phyloP scores from a whole-genome alignment of 2,113 vertebrate genomes.

The Cygnus buccinator region DNA sequence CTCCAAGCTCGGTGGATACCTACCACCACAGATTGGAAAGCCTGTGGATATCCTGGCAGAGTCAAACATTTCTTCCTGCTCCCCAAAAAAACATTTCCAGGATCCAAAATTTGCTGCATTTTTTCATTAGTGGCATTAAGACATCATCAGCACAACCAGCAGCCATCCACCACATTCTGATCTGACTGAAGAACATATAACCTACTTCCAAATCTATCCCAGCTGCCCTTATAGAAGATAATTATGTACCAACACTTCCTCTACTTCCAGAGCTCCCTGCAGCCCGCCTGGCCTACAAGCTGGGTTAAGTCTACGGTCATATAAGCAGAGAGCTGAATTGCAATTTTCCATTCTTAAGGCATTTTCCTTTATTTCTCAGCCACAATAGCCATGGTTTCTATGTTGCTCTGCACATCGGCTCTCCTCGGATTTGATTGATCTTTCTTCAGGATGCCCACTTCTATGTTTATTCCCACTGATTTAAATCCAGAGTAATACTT shows the following conservation, averaged over 20 bases:
- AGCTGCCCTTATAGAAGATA: neutral
- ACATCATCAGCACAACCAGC: neutral
- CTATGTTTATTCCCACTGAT: neutral
- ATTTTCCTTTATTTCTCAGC: neutral
- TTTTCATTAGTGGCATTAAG: neutral
- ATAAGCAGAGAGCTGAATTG: neutral
- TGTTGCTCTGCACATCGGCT: neutral
- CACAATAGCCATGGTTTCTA: neutral
- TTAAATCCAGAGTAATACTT: conserved; percentile 29
- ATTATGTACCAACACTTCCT: neutral
- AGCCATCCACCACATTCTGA: neutral
- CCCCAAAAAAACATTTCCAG: neutral
- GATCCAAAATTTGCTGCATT: neutral
- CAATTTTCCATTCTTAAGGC: neutral
- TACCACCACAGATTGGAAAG: neutral
- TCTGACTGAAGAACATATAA: neutral
- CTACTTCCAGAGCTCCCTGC: neutral
- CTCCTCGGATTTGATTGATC: neutral
- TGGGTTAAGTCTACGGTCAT: neutral
- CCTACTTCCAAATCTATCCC: neutral
- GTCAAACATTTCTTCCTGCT: neutral
- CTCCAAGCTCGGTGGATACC: neutral
- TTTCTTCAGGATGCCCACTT: neutral
- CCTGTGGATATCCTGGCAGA: neutral
- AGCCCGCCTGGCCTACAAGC: neutral